Conservation (phyloP, 1,140 invertebrate genomes). For the honey bee (Apis mellifera) region DNA sequence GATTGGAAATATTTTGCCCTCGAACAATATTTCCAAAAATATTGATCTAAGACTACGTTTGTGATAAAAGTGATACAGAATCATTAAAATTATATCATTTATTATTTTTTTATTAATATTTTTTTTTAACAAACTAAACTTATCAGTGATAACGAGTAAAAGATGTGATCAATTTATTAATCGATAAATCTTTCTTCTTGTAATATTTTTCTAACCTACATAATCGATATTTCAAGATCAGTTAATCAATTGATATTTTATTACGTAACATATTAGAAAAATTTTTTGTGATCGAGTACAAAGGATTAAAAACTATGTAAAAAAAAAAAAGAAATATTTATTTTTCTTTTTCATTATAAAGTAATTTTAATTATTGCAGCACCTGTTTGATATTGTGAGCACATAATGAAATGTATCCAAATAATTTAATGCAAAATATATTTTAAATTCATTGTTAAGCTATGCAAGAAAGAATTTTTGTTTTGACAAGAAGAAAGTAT, state of each 20-base stretch:
- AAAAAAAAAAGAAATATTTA: background rate
- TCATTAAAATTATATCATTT: background rate
- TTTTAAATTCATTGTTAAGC: background rate
- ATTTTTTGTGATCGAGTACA: slow-evolving; percentile 12
- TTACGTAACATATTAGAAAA: background rate
- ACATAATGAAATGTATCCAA: background rate
- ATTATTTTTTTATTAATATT: background rate
- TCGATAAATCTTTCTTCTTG: background rate
- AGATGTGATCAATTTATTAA: background rate
- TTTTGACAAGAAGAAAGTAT: slow-evolving; percentile 15
- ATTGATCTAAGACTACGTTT: background rate
- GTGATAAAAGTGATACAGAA: background rate
- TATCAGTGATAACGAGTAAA: background rate
- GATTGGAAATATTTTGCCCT: slow-evolving; percentile 14
- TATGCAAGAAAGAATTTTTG: background rate
- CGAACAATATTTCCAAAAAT: slow-evolving; percentile 1
- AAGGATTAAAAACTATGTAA: slow-evolving; percentile 15
- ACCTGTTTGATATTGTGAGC: slow-evolving; percentile 2
- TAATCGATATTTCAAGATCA: background rate
- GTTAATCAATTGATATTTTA: background rate
- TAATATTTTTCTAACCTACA: background rate
- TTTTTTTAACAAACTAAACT: background rate
- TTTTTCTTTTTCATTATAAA: background rate
- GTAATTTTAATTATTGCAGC: background rate
- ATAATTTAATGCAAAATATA: background rate